These are phyloP conservation scores for Penaeus chinensis DNA, from an alignment of 1,140 invertebrate genomes.

Conservation along the genomic window DNA sequence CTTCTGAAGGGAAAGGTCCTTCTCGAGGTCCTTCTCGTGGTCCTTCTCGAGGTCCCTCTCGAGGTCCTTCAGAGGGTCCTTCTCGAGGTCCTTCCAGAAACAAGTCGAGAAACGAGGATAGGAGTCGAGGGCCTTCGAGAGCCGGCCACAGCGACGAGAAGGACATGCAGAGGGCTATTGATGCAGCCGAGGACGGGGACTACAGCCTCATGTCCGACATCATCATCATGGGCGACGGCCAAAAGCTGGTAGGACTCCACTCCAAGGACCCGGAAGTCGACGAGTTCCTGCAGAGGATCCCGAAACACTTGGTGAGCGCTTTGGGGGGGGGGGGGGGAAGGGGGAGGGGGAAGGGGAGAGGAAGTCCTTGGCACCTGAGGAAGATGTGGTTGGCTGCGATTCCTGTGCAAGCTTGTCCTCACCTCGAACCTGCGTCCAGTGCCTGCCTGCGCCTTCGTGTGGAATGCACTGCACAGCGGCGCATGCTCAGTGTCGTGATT, in stretches of 20 bases:
- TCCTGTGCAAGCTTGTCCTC: no score
- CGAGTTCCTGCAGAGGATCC: constrained; percentile 89
- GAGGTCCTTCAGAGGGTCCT: background rate
- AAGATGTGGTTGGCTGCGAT: no score
- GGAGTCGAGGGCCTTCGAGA: background rate
- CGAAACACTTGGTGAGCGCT: constrained; percentile 91
- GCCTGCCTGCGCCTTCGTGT: no score
- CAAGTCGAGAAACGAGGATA: background rate
- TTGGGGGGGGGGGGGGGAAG: constrained; percentile 74
- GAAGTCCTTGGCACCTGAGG: background rate
- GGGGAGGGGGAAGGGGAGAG: background rate
- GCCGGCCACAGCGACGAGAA: constrained; percentile 34
- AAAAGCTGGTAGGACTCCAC: constrained; percentile 78
- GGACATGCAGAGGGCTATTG: constrained; percentile 69
- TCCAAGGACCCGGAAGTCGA: constrained; percentile 85
- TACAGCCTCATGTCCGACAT: constrained; percentile 43
- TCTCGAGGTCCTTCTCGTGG: background rate
- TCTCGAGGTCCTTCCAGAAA: constrained; percentile 4
- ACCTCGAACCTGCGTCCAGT: no score
- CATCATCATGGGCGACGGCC: constrained; percentile 73
- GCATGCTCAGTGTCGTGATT: no score
- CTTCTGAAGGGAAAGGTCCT: background rate
- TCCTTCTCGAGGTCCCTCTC: background rate
- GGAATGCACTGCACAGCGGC: no score
- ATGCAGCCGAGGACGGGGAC: constrained; percentile 67